A percentile compares a stretch with the other conserved stretches of the same genome.
These are phyloP conservation scores for Halocynthia roretzi DNA, from an alignment of 23 tunicate genomes.

Conservation along the genomic window DNA sequence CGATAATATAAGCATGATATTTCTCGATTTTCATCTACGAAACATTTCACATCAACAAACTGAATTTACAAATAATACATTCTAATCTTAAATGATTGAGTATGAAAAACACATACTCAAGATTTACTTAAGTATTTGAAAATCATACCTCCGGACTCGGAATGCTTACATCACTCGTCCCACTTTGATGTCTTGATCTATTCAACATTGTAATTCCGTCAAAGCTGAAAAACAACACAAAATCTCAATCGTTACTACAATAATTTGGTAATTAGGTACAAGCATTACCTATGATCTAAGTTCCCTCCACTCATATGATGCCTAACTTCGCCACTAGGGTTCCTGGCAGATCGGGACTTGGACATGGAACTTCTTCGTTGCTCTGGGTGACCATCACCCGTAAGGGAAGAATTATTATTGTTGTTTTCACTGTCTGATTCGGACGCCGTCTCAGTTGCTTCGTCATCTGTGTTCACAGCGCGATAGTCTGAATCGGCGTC, in stretches of 20 bases:
- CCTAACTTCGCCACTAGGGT: constrained; percentile 18
- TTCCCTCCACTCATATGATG: neutral
- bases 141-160: constrained; percentile 63
- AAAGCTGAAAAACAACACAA: constrained; percentile 22
- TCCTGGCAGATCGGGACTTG: constrained; percentile 12
- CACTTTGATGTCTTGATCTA: constrained; percentile 74
- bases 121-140: too few relatives aligned
- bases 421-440: constrained; percentile 80
- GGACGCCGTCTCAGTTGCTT: constrained; percentile 88
- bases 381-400: neutral
- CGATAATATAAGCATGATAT: too few relatives aligned
- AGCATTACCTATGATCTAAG: constrained; percentile 22
- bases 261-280: neutral
- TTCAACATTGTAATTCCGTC: constrained; percentile 36
- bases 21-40: too few relatives aligned
- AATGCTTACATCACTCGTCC: constrained; percentile 89
- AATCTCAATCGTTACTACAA: too few relatives aligned
- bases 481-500: constrained; percentile 27
- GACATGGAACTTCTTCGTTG: constrained; percentile 4
- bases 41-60: too few relatives aligned
- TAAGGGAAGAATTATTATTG: neutral
- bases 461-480: constrained; percentile 50
- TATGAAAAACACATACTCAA: too few relatives aligned
- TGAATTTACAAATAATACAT: too few relatives aligned
- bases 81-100: too few relatives aligned